These are phyloP conservation scores for Hylaeus volcanicus DNA, from an alignment of 1,140 invertebrate genomes.

Conservation along the genomic window DNA sequence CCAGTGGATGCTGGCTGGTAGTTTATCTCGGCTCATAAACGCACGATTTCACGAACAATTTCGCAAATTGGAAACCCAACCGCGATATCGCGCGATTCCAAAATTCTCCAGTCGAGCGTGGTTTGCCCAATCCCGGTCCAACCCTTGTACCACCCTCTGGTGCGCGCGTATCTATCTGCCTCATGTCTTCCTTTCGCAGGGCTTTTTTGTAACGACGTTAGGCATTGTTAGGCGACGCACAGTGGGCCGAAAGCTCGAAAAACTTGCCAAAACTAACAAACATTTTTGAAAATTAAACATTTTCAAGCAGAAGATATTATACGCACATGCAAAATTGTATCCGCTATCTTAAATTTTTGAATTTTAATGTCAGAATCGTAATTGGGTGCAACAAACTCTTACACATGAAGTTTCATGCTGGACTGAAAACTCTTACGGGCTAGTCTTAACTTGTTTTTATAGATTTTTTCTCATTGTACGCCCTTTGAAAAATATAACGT, in stretches of 20 bases:
- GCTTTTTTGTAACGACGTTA: not conserved
- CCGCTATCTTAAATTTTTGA: too few species aligned
- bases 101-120: constrained; percentile 32
- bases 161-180: constrained; percentile 1
- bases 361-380: too few species aligned
- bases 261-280: too few species aligned
- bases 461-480: not conserved
- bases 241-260: too few species aligned
- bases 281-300: too few species aligned
- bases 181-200: not conserved
- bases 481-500: constrained; percentile 26
- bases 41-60: constrained; percentile 71
- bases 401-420: too few species aligned
- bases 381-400: too few species aligned
- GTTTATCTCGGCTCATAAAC: constrained; percentile 71
- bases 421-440: too few species aligned
- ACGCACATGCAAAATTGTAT: too few species aligned
- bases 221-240: too few species aligned
- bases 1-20: constrained; percentile 40
- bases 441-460: too few species aligned
- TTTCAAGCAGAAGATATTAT: too few species aligned
- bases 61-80: constrained; percentile 68
- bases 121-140: not conserved
- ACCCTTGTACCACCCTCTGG: not conserved
- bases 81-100: constrained; percentile 45